These are phyloP conservation scores for Helogale parvula DNA, from an alignment of 2,113 vertebrate genomes.

Conservation along the genomic window DNA sequence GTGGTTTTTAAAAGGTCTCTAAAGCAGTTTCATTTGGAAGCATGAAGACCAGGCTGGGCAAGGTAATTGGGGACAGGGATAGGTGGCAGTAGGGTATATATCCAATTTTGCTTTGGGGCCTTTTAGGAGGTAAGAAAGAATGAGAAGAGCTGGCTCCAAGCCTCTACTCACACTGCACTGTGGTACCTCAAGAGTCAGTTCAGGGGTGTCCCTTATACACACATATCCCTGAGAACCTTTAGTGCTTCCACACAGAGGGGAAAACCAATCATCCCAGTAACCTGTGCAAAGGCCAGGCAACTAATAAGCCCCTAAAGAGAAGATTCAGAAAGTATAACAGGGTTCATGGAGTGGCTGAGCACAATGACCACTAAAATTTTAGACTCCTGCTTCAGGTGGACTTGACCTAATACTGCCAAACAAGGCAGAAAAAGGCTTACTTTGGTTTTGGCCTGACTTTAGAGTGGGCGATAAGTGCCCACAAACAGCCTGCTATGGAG, in stretches of 20 bases:
- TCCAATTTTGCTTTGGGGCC: neutral
- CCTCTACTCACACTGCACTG: neutral
- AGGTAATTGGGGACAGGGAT: neutral
- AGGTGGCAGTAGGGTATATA: neutral
- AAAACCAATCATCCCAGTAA: conserved; percentile 45
- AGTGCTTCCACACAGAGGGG: conserved; percentile 43
- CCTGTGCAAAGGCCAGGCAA: conserved; percentile 13
- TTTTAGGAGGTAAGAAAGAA: neutral
- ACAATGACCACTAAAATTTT: conserved; percentile 48
- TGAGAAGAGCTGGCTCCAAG: conserved; percentile 4
- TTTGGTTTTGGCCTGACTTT: conserved; percentile 71
- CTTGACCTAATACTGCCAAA: conserved; percentile 63
- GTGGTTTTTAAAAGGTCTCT: neutral
- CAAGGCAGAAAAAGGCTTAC: conserved; percentile 58
- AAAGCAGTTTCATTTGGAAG: neutral
- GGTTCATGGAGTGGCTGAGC: neutral
- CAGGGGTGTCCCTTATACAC: neutral
- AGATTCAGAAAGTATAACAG: neutral
- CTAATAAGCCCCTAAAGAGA: conserved; percentile 1
- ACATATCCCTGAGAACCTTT: neutral
- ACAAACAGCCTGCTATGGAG: conserved; percentile 66
- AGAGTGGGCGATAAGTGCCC: conserved; percentile 74
- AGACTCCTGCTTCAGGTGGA: neutral
- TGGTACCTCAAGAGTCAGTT: conserved; percentile 54
- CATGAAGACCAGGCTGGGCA: neutral